Base-by-base conservation (phyloP, 2,113 vertebrate species). In the Pimephales promelas region DNA sequence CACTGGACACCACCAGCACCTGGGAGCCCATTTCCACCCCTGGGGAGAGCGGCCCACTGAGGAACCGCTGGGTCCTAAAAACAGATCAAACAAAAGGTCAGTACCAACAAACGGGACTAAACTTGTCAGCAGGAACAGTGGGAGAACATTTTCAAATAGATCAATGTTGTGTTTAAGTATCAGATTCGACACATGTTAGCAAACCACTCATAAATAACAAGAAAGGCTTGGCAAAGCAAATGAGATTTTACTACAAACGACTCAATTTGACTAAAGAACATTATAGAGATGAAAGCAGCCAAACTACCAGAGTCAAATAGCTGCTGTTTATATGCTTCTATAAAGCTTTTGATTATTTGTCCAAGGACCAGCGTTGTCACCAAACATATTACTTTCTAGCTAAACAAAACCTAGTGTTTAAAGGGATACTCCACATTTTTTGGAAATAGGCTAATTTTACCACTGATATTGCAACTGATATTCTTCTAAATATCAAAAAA, bases 1-100 rank as follows among this genome's bases (percentile, higher is more conserved):
- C 98, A 0, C 95, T 98, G 75, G 98, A 96, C 89, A 98, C 95
- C 11, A 96, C 97, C 92, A 99, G 90, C 1, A 96, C 95, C 86
- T 89, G 94, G 36, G 94, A 89, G 0, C 92, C 93, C 70, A 96
- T 79, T 54, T 95, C 91, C 89, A 96, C 88, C 73, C 94, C 75
- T 76, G 96, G 14, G 66, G 94, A 54, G 90, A 98, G 28, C 83
- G 96, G 88, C 49, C 95, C 72, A 0, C 92, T 94, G 82, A 99
- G 91, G 84, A 96, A 93, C n/a, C 97, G 95, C 89, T 97, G 97
- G 14, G 93, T 95, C 92, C 98, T 99, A 90, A 70, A 2, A 1
- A 83, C 54, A 79, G 57, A 59, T 61, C 54, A 64, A 73, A 72
- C 43, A 84, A 80, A 40, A 22, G 14, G 24, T 52, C 26, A 43